Evolutionary conservation across 2,797 vertebrate genomes (phyloP), one percentile per base, ranked within the genome.

Genomic region (Peromyscus attwateri): DNA sequence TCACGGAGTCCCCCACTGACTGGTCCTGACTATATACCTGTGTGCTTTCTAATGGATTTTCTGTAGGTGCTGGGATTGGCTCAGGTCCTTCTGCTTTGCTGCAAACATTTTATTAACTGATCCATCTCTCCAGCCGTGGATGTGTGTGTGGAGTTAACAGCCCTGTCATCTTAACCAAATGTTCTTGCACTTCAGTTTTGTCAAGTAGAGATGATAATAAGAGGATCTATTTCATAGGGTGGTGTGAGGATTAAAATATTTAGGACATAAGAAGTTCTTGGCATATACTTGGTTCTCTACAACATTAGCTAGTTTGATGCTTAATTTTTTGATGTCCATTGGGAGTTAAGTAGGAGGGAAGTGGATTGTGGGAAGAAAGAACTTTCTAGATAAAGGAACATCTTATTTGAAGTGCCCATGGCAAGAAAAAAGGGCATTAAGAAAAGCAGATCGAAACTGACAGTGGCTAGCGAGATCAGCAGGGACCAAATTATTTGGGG

Each of bases 291-390:
- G 10, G 49, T 83, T 21, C 14, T 64, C 19, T 31, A 49, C 82
- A 80, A 83, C 90, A 73, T 52, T 73, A 95, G 80, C 77, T 92
- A 81, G 4, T 94, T 91, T 95, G 43, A 49, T 60, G 73, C 46
- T 95, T 94, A 91, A 84, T 84, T 84, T 73, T 83, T 81, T 85
- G 60, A 71, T 71, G 37, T 76, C 77, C 95, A 90, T 68, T 27
- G 34, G 83, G 43, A 81, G 73, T 71, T 94, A 88, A 87, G 77
- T 92, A 84, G 71, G 76, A 73, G 23, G 64, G 43, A 23, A 80
- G 21, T 64, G 21, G 9, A 43, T 37, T 57, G 1, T 71, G 57
- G 23, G 40, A 87, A 87, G 81, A 94, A 90, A 87, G 64, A 93
- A 57, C 16, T 95, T 84, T 90, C 71, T 71, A 92, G 57, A 37